These are phyloP conservation scores for Capreolus pygargus DNA, from an alignment of 2,113 vertebrate genomes.

Conservation along the genomic window DNA sequence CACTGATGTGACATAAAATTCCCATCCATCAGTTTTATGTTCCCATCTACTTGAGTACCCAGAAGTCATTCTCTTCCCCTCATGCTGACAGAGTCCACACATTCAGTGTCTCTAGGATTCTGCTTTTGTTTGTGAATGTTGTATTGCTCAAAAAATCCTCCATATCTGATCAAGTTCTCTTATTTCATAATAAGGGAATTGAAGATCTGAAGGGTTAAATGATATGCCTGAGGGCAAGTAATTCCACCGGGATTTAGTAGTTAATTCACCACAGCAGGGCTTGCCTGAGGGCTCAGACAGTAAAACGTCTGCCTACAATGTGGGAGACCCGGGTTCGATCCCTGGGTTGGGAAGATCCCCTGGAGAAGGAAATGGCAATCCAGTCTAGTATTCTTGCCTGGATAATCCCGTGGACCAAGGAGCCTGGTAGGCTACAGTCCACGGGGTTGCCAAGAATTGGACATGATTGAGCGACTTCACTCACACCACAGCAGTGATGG, in stretches of 20 bases:
- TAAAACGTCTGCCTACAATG: no score
- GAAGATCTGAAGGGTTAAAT: not conserved
- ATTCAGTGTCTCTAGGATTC: not conserved
- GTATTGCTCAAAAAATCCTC: slow-evolving; percentile 12
- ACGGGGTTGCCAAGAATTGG: no score
- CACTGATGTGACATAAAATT: slow-evolving; percentile 53
- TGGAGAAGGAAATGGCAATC: no score
- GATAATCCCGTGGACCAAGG: no score
- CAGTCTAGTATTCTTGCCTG: no score
- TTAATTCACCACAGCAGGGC: not conserved
- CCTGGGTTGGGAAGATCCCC: no score
- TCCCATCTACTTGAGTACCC: not conserved
- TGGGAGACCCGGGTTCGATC: no score
- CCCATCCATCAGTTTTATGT: slow-evolving; percentile 34
- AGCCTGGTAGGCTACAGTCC: no score
- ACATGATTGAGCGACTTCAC: no score
- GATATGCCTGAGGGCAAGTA: not conserved
- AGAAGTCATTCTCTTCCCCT: not conserved
- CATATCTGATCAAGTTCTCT: not conserved
- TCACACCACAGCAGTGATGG: no score
- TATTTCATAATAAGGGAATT: not conserved
- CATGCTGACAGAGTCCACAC: not conserved
- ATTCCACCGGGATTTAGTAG: not conserved
- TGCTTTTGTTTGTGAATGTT: slow-evolving; percentile 22
- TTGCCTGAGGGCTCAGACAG: no score